phyloP scores from a whole-genome alignment of 1,140 invertebrate species.

The Panonychus citri region DNA sequence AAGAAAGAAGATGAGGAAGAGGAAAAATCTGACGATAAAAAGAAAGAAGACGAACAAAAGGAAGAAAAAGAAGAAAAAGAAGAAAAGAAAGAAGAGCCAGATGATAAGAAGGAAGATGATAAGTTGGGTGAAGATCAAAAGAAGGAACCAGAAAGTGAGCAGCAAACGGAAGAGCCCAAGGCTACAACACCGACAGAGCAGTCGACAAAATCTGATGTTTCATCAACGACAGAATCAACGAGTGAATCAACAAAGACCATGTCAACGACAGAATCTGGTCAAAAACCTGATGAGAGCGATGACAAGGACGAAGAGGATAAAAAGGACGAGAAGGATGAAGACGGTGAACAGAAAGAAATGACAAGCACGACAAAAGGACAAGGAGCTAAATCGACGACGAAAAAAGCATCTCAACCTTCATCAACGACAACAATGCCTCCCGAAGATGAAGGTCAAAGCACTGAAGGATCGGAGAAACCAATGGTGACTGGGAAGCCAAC shows the following conservation, averaged over 20 bases:
- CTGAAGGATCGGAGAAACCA: neutral
- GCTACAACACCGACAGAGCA: neutral
- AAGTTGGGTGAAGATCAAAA: neutral
- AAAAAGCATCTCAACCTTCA: too few species aligned
- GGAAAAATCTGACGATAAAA: neutral
- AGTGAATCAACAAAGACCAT: too few species aligned
- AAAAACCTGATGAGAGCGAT: neutral
- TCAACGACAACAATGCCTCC: too few species aligned
- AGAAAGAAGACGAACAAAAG: neutral
- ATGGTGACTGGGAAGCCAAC: neutral
- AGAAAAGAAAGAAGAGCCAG: neutral
- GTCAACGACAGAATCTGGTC: neutral
- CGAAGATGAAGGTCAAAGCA: neutral
- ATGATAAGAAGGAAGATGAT: neutral
- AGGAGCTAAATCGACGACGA: neutral
- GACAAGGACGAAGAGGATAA: neutral
- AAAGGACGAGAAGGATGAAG: neutral
- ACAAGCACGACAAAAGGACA: neutral
- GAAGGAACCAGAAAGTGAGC: neutral
- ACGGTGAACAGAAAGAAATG: neutral
- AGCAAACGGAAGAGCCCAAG: neutral
- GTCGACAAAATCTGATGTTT: too few species aligned
- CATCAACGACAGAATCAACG: too few species aligned
- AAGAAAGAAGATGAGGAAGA: neutral
- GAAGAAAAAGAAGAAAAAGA: neutral